Base-by-base conservation (phyloP, 2,797 vertebrate genomes). In the Trachops cirrhosus region DNA sequence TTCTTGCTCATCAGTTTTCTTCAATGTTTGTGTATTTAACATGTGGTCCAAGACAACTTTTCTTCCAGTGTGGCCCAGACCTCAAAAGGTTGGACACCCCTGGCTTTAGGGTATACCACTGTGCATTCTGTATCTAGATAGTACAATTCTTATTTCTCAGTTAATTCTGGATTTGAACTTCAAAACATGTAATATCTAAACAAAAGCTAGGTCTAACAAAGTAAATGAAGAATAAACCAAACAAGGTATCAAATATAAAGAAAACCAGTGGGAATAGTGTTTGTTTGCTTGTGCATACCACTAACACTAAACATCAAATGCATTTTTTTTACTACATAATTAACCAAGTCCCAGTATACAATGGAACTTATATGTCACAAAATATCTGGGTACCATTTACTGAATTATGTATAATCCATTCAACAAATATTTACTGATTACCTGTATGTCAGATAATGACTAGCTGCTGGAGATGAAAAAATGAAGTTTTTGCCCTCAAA, bases 181-280 rank as follows among this genome's bases (percentile, higher is more conserved):
- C 75, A 95, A 89, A 95, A 91, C 5, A 87, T 9, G 0, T 44
- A 74, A 6, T 32, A 74, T 52, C 70, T 50, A 92, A 93, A 83
- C 46, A 91, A 86, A 89, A 84, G 34, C 37, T 73, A 87, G 46
- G 9, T 89, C 57, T 74, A 87, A 88, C 34, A 93, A 87, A 92
- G 68, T 89, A 90, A 67, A 16, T 7, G 3, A 93, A 83, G 41
- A 83, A 73, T 19, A 86, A 93, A 90, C n/a, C n/a, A 82, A 95
- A 93, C 52, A 89, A 89, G 16, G 54, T 44, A 37, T 52, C 19
- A 78, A 93, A 44, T 26, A 24, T 82, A 84, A 79, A 9, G 26
- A 68, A 19, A 3, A 82, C 32, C 34, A 73, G 15, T 41, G 62
- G 9, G 46, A 82, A 88, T 4, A 79, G 10, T 78, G 67, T 8